phyloP scores from a whole-genome alignment of 1,140 invertebrate genomes.

The Anastatus disparis region DNA sequence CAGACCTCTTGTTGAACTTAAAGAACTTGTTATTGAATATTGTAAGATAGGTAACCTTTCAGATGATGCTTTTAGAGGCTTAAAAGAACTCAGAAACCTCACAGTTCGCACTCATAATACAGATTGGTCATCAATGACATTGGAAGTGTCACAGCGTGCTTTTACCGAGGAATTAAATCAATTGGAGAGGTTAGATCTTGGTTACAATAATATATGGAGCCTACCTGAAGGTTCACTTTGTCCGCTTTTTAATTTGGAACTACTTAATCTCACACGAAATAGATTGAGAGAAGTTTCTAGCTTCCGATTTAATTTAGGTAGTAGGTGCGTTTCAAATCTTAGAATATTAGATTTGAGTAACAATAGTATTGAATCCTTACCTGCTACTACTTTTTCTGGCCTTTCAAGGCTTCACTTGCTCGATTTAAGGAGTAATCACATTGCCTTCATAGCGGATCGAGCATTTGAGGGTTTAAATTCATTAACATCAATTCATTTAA shows the following conservation, averaged over 20 bases:
- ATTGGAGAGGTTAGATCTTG: constrained; percentile 83
- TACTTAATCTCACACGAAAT: constrained; percentile 85
- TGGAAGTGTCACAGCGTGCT: constrained; percentile 80
- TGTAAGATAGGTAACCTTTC: constrained; percentile 91
- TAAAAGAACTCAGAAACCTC: constrained; percentile 83
- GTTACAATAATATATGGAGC: constrained; percentile 87
- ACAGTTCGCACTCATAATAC: constrained; percentile 89
- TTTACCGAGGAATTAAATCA: constrained; percentile 80
- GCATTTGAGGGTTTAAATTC: constrained; percentile 83
- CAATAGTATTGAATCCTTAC: constrained; percentile 84
- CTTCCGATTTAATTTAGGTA: constrained; percentile 77
- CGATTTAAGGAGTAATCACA: constrained; percentile 73
- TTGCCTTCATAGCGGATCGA: constrained; percentile 82
- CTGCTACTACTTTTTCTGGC: constrained; percentile 80
- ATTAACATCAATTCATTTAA: constrained; percentile 80
- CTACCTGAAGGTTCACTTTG: constrained; percentile 87
- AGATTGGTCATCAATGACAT: constrained; percentile 86
- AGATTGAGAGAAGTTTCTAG: constrained; percentile 80
- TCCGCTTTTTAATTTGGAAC: constrained; percentile 78
- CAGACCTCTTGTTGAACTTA: constrained; percentile 81
- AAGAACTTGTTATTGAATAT: constrained; percentile 86
- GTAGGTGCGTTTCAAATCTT: constrained; percentile 77
- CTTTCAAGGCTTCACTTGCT: constrained; percentile 72
- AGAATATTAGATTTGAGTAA: constrained; percentile 82
- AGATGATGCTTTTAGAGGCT: constrained; percentile 82